A percentile compares a stretch with the other conserved stretches of the same genome.
phyloP scores from a whole-genome alignment of 2,888 invertebrate species.

The Limnephilus marmoratus region DNA sequence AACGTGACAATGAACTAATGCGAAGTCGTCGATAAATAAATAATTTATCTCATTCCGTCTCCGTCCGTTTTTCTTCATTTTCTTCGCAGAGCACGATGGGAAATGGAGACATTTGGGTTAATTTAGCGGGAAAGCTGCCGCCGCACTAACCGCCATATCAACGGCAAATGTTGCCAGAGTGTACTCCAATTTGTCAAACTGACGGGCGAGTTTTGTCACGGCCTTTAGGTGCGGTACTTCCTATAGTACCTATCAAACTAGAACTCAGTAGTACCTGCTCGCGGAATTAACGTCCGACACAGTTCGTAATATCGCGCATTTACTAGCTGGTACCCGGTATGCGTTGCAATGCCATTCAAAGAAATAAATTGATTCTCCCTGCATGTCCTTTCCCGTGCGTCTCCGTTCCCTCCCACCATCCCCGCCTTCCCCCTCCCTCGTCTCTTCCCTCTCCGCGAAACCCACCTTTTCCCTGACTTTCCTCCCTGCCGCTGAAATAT shows the following conservation, averaged over 20 bases:
- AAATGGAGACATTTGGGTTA: background rate
- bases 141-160: slow-evolving; percentile 25
- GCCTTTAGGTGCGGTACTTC: background rate
- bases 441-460: too few relatives aligned
- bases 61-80: background rate
- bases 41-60: background rate
- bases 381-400: too few relatives aligned
- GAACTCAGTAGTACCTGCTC: background rate
- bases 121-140: background rate
- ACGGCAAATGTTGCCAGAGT: slow-evolving; percentile 53
- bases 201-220: slow-evolving; percentile 3
- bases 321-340: too few relatives aligned
- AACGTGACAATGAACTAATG: background rate
- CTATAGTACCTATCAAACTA: background rate
- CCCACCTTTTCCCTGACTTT: too few relatives aligned
- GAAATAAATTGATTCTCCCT: too few relatives aligned
- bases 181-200: slow-evolving; percentile 53
- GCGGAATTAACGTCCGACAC: background rate
- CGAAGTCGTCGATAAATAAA: background rate
- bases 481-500: too few relatives aligned
- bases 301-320: background rate
- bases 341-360: too few relatives aligned
- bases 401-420: too few relatives aligned
- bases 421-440: too few relatives aligned
- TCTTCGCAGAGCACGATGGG: background rate